Percentiles rank a stretch among this genome's conserved stretches.
Conservation (phyloP, 2,113 vertebrate species). For the Rana temporaria region DNA sequence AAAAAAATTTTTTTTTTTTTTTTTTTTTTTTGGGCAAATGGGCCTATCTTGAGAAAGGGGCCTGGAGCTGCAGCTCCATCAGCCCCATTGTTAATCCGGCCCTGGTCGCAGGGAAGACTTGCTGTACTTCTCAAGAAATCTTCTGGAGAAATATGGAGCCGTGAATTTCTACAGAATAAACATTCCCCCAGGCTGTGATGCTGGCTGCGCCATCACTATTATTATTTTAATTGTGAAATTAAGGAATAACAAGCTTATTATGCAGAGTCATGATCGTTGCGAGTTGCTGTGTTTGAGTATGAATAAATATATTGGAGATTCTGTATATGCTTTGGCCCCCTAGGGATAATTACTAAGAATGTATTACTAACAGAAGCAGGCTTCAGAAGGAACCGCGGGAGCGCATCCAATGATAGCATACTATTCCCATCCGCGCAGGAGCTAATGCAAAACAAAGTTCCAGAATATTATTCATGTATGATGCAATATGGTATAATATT, state of each 20-base stretch:
- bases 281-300: neutral
- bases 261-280: constrained; percentile 20
- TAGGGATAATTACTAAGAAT: constrained; percentile 5
- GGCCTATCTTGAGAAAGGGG: too few species aligned
- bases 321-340: neutral
- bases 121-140: too few species aligned
- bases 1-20: too few species aligned
- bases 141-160: neutral
- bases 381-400: neutral
- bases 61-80: too few species aligned
- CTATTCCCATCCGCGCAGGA: neutral
- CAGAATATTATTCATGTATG: neutral
- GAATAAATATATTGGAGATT: neutral
- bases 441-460: constrained; percentile 13
- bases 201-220: neutral
- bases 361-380: neutral
- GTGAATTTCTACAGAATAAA: neutral
- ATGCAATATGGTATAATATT: too few species aligned
- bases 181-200: neutral
- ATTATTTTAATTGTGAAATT: constrained; percentile 15
- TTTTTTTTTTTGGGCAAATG: too few species aligned
- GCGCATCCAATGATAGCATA: neutral
- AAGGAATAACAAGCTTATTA: constrained; percentile 10
- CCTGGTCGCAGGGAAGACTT: too few species aligned
- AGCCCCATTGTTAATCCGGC: too few species aligned